Percentiles rank a stretch among this genome's conserved stretches.
phyloP scores from a whole-genome alignment of 2,113 vertebrate genomes.

The Psettodes erumei region DNA sequence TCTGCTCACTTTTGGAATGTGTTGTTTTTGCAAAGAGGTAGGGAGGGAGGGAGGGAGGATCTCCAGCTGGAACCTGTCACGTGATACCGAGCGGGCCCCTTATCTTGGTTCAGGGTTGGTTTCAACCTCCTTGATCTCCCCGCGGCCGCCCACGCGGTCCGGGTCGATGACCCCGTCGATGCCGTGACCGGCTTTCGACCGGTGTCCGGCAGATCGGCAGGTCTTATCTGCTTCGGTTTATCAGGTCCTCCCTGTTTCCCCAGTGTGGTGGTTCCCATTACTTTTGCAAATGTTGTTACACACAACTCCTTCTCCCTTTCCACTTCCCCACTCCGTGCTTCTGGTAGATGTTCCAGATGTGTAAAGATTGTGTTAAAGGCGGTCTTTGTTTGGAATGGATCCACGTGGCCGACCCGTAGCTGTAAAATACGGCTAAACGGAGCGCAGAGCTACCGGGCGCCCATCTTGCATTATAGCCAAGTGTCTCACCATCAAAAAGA shows the following conservation, averaged over 20 bases:
- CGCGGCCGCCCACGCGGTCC: background rate
- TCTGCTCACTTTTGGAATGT: background rate
- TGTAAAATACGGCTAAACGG: background rate
- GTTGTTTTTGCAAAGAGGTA: background rate
- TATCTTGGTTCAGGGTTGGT: background rate
- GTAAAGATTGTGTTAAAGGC: background rate
- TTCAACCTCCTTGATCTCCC: constrained; percentile 1
- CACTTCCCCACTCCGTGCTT: background rate
- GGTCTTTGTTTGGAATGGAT: background rate
- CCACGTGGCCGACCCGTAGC: background rate
- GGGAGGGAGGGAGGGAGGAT: no score
- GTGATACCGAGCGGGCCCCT: background rate
- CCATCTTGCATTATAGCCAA: background rate
- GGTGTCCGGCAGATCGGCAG: background rate
- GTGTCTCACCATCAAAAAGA: background rate
- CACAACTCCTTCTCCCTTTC: background rate
- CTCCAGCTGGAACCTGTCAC: no score
- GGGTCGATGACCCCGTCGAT: constrained; percentile 1
- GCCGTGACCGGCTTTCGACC: background rate
- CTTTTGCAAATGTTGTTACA: background rate
- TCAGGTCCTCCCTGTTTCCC: background rate
- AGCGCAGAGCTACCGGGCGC: background rate
- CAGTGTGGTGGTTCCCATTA: background rate
- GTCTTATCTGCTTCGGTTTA: background rate
- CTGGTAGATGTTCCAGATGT: background rate